Evolutionary conservation across 2,888 invertebrate species (phyloP), one percentile per base, ranked within the genome.

Genomic region (Strigamia maritima): DNA sequence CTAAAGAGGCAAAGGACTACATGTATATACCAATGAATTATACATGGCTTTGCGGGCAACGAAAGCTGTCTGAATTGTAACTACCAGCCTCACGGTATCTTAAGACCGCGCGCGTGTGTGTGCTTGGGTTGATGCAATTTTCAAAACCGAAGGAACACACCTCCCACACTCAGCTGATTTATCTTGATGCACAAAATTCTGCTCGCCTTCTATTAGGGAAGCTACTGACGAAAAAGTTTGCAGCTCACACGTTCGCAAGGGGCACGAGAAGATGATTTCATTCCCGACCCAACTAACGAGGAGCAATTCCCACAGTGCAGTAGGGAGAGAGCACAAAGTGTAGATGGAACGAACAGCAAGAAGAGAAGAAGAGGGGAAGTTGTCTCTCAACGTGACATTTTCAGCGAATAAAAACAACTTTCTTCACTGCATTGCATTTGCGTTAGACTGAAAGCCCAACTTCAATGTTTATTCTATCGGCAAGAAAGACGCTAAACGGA

Each of bases 171-270:
- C 65, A 26, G 65, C 65, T 65, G 65, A 65, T 65, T 65, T 65
- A 65, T 65, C 65, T 65, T 24, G 65, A 65, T 65, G 65, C 65
- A 65, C 65, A 65, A 65, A 65, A 65, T 65, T 65, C 65, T 28
- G 26, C 65, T 65, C 65, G 65, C 65, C 65, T 65, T 65, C 65
- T 65, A 65, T 65, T 65, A 65, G 65, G 65, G 65, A 28, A 65
- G 65, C 65, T 24, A 65, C 65, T 65, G 65, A 65, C 65, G 65
- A 65, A 65, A 65, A 65, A 65, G 65, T 65, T 65, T 65, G 65
- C 65, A 65, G 65, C 65, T 65, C 65, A 65, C 65, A 65, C 65
- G 28, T 65, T 26, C 26, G 65, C 65, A 28, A 65, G 65, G 65
- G 65, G 65, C 65, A 65, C 65, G 28, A 65, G 65, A 28, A 26